Evolutionary conservation across 1,140 invertebrate genomes (phyloP).

Genomic region (Drosophila repleta): DNA sequence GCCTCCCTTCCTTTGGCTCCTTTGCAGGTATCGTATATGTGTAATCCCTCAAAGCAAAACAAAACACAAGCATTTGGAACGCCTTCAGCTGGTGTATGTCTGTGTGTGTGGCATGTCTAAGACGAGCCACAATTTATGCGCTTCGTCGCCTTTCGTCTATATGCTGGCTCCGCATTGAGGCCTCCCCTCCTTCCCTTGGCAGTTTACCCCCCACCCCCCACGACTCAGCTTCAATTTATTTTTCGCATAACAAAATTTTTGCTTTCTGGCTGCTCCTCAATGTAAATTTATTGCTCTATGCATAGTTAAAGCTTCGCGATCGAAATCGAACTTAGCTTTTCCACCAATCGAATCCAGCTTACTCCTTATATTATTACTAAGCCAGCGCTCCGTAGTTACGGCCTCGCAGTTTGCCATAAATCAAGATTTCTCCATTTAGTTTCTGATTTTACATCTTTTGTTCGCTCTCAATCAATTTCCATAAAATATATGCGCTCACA

Average conservation of each 20-base stretch:
- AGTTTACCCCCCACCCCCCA: constrained; percentile 18
- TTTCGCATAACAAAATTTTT: constrained; percentile 70
- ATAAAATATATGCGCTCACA: constrained; percentile 24
- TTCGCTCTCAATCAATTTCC: constrained; percentile 8
- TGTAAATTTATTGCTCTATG: constrained; percentile 56
- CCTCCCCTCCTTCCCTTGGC: constrained; percentile 9
- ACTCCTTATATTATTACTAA: too few species aligned
- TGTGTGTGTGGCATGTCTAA: constrained; percentile 39
- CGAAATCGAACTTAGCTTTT: constrained; percentile 9
- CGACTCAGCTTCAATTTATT: constrained; percentile 75
- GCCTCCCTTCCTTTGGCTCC: constrained; percentile 8
- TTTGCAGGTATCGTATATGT: constrained; percentile 50
- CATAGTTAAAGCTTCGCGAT: constrained; percentile 18
- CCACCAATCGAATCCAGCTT: neutral
- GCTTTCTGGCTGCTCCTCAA: constrained; percentile 21
- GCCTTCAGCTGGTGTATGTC: constrained; percentile 28
- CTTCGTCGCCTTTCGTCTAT: constrained; percentile 78
- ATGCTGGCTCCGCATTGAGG: constrained; percentile 45
- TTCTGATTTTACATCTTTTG: neutral
- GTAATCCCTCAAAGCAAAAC: constrained; percentile 76
- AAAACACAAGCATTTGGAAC: constrained; percentile 59
- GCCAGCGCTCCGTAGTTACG: too few species aligned
- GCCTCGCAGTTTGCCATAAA: neutral
- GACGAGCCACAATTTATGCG: constrained; percentile 73
- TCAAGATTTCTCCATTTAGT: constrained; percentile 14